These are phyloP conservation scores for Monopterus albus DNA, from an alignment of 2,113 vertebrate genomes.

Conservation along the genomic window DNA sequence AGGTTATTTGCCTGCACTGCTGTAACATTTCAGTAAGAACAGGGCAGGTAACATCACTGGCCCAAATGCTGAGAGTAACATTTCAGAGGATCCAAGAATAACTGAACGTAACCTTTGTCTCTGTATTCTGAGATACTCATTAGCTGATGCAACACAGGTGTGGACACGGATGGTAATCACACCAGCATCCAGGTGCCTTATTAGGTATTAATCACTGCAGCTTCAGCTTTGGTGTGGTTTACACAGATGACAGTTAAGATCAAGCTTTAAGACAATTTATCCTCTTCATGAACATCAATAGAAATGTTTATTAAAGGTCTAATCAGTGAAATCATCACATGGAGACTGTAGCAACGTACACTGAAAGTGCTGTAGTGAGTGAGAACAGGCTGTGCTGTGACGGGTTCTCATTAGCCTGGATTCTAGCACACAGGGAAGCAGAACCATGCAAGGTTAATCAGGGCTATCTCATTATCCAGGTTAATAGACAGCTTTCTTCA, in stretches of 20 bases:
- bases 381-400: background rate
- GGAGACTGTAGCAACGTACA: background rate
- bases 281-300: background rate
- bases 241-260: background rate
- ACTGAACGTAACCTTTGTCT: too few species aligned
- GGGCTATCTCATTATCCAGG: conserved; percentile 26
- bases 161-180: background rate
- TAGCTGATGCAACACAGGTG: background rate
- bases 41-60: too few species aligned
- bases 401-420: conserved; percentile 26
- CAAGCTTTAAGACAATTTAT: background rate
- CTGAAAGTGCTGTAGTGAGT: background rate
- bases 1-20: too few species aligned
- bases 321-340: conserved; percentile 16
- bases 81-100: too few species aligned
- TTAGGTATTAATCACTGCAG: background rate
- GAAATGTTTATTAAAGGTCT: background rate
- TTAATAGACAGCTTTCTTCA: conserved; percentile 13
- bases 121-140: too few species aligned
- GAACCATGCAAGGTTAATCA: conserved; percentile 6
- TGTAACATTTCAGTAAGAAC: too few species aligned
- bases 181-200: background rate
- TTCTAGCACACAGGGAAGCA: conserved; percentile 7
- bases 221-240: background rate
- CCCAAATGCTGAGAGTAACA: too few species aligned